Evolutionary conservation across 2,888 invertebrate species (phyloP).

Genomic region (Imbricaverruca yamaguchii): DNA sequence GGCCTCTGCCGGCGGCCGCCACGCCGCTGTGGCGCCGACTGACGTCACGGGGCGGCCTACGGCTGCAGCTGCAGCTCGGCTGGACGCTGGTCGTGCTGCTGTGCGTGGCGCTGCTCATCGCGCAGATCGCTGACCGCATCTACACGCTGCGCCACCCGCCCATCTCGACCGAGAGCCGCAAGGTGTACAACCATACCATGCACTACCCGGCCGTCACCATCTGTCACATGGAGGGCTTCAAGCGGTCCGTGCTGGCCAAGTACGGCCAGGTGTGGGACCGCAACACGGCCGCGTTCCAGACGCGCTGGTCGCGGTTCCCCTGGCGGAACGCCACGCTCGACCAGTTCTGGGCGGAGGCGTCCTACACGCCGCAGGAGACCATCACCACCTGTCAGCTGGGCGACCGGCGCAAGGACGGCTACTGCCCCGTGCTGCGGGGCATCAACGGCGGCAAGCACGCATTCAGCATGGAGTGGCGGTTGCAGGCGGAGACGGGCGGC

Average conservation of each 20-base stretch:
- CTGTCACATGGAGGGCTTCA: conserved; percentile 19
- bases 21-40: neutral
- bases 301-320: neutral
- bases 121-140: conserved; percentile 4
- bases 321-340: neutral
- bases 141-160: neutral
- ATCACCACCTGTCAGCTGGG: conserved; percentile 15
- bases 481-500: conserved; percentile 3
- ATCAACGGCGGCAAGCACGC: neutral
- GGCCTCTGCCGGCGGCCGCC: neutral
- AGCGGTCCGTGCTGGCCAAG: neutral
- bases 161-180: neutral
- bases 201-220: conserved; percentile 15
- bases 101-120: neutral
- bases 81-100: neutral
- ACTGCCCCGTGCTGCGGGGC: neutral
- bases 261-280: neutral
- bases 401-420: neutral
- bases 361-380: conserved; percentile 2
- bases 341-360: conserved; percentile 6
- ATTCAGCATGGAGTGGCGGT: neutral
- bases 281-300: neutral
- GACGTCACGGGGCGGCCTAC: neutral
- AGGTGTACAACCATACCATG: neutral
- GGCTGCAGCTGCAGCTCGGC: neutral